Conservation (phyloP, 1,140 invertebrate species). For the Hyles euphorbiae region DNA sequence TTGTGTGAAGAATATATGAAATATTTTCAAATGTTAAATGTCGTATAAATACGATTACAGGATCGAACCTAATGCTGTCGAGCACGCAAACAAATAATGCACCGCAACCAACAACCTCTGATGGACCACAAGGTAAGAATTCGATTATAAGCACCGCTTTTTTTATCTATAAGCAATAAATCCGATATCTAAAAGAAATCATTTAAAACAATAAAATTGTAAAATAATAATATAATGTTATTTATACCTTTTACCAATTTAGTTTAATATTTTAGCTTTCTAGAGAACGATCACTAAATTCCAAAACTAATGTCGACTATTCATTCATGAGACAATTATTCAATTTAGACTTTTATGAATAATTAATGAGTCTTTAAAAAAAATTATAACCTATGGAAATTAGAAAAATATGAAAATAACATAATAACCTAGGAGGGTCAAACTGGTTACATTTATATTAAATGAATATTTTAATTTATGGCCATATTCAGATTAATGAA, state of each 20-base stretch:
- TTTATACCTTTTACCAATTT: not conserved
- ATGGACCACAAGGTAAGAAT: constrained; percentile 19
- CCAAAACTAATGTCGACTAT: not conserved
- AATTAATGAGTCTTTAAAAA: too few relatives aligned
- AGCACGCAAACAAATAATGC: constrained; percentile 24
- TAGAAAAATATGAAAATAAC: too few relatives aligned
- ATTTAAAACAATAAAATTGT: not conserved
- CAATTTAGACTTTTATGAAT: too few relatives aligned
- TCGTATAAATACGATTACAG: constrained; percentile 16
- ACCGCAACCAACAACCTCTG: constrained; percentile 22
- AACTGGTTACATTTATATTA: too few relatives aligned
- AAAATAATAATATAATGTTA: not conserved
- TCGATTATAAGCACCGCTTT: not conserved
- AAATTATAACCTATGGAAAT: too few relatives aligned
- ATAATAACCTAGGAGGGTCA: too few relatives aligned
- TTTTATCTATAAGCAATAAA: not conserved
- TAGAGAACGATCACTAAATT: not conserved
- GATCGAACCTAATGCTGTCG: constrained; percentile 28
- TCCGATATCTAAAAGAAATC: not conserved
- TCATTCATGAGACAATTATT: too few relatives aligned
- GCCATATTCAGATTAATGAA: too few relatives aligned
- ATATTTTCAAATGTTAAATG: not conserved
- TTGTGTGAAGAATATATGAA: not conserved
- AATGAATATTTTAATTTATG: too few relatives aligned
- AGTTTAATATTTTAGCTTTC: not conserved